Percentiles rank a stretch among this genome's conserved stretches.
Evolutionary conservation across 2,797 vertebrate species (phyloP).

Genomic region (Leptatherina wallacei): DNA sequence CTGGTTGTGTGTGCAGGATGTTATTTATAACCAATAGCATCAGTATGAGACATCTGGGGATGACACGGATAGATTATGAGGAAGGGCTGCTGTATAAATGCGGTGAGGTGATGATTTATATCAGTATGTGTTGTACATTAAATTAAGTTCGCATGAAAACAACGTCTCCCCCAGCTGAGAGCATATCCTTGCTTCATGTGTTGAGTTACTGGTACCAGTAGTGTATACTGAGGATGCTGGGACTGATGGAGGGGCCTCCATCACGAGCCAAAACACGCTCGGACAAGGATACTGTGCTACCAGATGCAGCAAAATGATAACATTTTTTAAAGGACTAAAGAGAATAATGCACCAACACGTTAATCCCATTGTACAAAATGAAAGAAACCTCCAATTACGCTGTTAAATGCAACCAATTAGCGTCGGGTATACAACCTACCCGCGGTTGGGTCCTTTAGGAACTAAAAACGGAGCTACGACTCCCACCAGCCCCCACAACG

Average conservation of each 20-base stretch:
- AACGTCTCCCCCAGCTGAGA: no score
- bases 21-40: no score
- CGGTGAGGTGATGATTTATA: no score
- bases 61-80: no score
- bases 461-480: constrained; percentile 94
- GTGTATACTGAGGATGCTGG: neutral
- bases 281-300: no score
- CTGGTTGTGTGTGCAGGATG: no score
- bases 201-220: no score
- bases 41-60: no score
- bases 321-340: neutral
- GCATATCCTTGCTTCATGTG: no score
- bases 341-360: fast-evolving
- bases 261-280: constrained; percentile 20
- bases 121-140: no score
- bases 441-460: constrained; percentile 95
- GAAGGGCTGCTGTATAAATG: no score
- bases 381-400: neutral
- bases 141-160: no score
- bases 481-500: constrained; percentile 93
- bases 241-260: constrained; percentile 55
- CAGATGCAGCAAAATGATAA: fast-evolving
- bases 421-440: constrained; percentile 79
- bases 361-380: fast-evolving
- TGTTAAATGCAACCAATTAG: constrained; percentile 15